Evolutionary conservation across 2,113 vertebrate genomes (phyloP), one percentile per base, ranked within the genome.

Genomic region (Thamnophis sirtalis): DNA sequence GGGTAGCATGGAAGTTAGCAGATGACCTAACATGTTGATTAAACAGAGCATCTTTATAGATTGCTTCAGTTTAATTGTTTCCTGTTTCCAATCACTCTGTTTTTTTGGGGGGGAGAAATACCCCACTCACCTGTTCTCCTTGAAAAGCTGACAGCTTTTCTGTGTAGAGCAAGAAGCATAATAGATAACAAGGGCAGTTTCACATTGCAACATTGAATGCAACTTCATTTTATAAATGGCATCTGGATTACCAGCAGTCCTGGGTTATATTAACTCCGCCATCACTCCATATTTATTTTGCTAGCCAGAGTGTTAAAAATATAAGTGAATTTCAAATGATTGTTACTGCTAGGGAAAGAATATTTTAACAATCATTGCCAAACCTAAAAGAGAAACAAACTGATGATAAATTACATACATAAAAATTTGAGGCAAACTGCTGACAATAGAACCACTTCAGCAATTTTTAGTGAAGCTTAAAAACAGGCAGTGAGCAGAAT

Each of bases 341-440:
- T 5, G 22, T 49, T 93, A 90, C 58, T 95, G 63, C 91, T 90
- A 68, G 54, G 94, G 33, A 96, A 53, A 95, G 84, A 94, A 73
- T 92, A 90, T 26, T 90, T 43, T 89, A 87, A 63, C 92, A 93
- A 73, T 84, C 24, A 88, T 84, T 95, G 55, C 60, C 91, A 93
- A 94, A 92, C 11, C 84, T 87, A 56, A 80, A 96, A 94, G 33
- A 88, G 54, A 58, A 85, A 95, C 88, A 94, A 88, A 93, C 17
- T 84, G 90, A 95, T 92, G 88, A 95, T 58, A 68, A 89, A 92
- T 91, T 93, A 53, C 51, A 93, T 93, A n/a, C 55, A 93, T 91
- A 93, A 96, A 86, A 94, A 91, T 85, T 85, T 92, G 1, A 93
- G 86, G 88, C 60, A 95, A 93, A 95, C 92, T 95, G 55, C 92